Evolutionary conservation across 2,797 vertebrate genomes (phyloP).

Genomic region (Oreochromis grahami): DNA sequence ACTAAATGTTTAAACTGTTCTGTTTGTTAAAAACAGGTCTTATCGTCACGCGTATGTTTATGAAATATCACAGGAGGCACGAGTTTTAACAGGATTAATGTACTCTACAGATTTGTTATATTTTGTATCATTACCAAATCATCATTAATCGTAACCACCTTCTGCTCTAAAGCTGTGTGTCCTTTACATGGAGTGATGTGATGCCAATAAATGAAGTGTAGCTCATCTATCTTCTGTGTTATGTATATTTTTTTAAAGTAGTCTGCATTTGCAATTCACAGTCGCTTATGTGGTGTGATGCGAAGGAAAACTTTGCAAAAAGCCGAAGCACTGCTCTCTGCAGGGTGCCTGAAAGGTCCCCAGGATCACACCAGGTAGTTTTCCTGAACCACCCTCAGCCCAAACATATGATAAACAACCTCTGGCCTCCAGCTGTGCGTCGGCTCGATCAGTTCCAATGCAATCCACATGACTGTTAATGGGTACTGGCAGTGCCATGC

Average conservation of each 20-base stretch:
- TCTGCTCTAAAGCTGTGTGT: conserved; percentile 16
- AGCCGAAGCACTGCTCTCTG: neutral
- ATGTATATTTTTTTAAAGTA: neutral
- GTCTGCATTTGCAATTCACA: neutral
- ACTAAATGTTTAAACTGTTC: conserved; percentile 12
- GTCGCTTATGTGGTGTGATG: neutral
- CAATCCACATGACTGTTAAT: conserved; percentile 45
- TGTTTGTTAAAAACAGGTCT: conserved; percentile 71
- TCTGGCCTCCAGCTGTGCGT: conserved; percentile 26
- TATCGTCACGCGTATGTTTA: neutral
- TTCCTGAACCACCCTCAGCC: conserved; percentile 25
- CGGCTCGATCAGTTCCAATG: conserved; percentile 37
- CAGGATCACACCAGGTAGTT: conserved; percentile 21
- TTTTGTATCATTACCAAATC: neutral
- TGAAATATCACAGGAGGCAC: neutral
- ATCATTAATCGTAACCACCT: neutral
- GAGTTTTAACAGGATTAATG: neutral
- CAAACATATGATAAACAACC: conserved; percentile 56
- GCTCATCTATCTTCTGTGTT: conserved; percentile 14
- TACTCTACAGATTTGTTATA: neutral
- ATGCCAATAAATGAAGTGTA: conserved; percentile 62
- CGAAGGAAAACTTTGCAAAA: neutral
- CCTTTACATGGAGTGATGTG: conserved; percentile 32
- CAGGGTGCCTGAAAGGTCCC: conserved; percentile 20
- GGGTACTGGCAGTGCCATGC: conserved; percentile 14